These are phyloP conservation scores for Spinus olivaceus DNA, from an alignment of 2,797 vertebrate genomes.

Conservation along the genomic window DNA sequence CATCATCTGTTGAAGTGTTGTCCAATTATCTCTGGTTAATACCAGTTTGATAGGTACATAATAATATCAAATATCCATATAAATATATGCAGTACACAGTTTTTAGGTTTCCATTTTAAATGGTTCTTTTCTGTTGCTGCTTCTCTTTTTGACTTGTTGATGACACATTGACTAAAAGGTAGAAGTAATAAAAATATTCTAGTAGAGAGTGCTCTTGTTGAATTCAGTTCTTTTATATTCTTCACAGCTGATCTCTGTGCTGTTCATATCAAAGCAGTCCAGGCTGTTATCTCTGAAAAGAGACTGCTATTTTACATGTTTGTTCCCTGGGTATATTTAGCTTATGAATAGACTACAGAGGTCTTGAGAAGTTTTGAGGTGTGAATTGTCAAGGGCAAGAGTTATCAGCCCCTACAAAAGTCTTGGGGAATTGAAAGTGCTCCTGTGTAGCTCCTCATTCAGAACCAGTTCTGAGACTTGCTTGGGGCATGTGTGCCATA, in stretches of 20 bases:
- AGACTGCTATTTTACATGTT: background rate
- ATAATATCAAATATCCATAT: background rate
- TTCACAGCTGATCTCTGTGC: background rate
- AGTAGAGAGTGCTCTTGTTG: background rate
- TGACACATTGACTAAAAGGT: background rate
- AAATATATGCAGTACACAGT: fast-evolving
- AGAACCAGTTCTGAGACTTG: background rate
- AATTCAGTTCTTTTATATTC: background rate
- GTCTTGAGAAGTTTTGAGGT: background rate
- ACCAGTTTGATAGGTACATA: background rate
- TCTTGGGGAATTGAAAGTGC: background rate
- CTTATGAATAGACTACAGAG: background rate
- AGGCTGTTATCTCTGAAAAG: background rate
- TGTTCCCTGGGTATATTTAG: background rate
- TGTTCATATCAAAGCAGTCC: background rate
- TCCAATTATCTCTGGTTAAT: background rate
- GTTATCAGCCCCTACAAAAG: background rate
- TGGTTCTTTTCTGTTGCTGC: background rate
- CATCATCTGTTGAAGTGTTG: background rate
- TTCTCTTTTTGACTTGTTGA: background rate
- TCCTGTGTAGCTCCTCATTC: background rate
- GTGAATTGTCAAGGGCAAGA: background rate
- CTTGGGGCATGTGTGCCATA: background rate
- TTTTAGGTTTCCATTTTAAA: background rate
- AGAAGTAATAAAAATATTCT: background rate